A percentile compares a stretch with the other conserved stretches of the same genome.
These are phyloP conservation scores for Pollenia labialis DNA, from an alignment of 2,888 invertebrate genomes.

Conservation along the genomic window DNA sequence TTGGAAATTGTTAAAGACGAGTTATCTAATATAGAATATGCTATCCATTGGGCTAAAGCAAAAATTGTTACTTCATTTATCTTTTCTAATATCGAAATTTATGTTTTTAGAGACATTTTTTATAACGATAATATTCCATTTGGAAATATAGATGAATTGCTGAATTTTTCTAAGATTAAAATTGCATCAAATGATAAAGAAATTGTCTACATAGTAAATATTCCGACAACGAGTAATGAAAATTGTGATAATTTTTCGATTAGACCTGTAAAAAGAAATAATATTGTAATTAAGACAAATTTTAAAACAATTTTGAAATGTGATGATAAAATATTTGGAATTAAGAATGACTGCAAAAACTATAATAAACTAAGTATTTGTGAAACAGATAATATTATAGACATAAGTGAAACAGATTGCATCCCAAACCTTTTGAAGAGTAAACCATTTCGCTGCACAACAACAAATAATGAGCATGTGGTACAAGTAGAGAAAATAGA, in stretches of 20 bases:
- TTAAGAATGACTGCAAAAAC: neutral
- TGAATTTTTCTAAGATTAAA: too few relatives aligned
- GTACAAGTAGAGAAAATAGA: conserved; percentile 19
- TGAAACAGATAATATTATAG: conserved; percentile 61
- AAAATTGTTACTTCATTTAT: neutral
- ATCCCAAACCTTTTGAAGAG: conserved; percentile 21
- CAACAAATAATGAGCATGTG: conserved; percentile 37
- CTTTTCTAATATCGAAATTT: conserved; percentile 1
- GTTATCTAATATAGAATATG: too few relatives aligned
- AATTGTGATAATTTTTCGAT: too few relatives aligned
- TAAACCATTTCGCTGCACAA: conserved; percentile 30
- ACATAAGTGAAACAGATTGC: conserved; percentile 23
- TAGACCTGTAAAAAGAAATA: conserved; percentile 15
- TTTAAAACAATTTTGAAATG: conserved; percentile 40
- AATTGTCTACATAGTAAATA: too few relatives aligned
- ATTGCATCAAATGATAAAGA: too few relatives aligned
- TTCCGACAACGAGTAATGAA: too few relatives aligned
- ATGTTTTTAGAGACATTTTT: too few relatives aligned
- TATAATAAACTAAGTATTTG: conserved; percentile 17
- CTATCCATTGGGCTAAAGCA: too few relatives aligned
- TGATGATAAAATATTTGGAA: conserved; percentile 57
- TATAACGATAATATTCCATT: too few relatives aligned
- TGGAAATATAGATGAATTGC: too few relatives aligned
- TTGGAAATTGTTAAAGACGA: too few relatives aligned
- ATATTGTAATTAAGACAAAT: neutral